Evolutionary conservation across 1,140 invertebrate genomes (phyloP), one percentile per base, ranked within the genome.

Genomic region (Euura lappo): DNA sequence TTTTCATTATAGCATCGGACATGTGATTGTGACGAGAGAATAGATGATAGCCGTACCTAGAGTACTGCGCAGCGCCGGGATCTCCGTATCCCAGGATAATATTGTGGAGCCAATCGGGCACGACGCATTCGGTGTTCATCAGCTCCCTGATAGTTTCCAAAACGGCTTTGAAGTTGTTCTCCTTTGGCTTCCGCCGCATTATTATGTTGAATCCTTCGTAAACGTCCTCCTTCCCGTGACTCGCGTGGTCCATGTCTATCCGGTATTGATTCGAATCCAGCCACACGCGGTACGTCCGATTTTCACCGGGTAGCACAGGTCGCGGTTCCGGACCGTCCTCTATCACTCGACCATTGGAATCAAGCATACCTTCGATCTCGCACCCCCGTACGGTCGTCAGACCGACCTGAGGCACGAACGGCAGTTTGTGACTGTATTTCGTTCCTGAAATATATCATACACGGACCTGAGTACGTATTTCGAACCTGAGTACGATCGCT

Each of bases 101-200:
- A 85, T 99, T 97, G 82, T 99, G 96, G 4, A 99, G 88, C 99
- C 99, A 99, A 79, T 99, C 95, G 0, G 99, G 99, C 1, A 99
- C 98, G 13, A 99, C 98, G 87, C 97, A 99, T 83, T 99, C 95
- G 0, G 98, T 99, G 83, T 99, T 99, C 97, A 99, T 99, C 68
- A 99, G 90, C 86, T 99, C 97, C 4, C 98, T 89, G 76, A 99
- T 99, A 0, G 99, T 99, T 87, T 99, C 97, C 74, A 99, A 85
- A 6, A 99, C 99, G 1, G 98, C 98, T 88, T 99, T 97, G 84
- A 99, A 99, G 87, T 99, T 99, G 84, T 99, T 99, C 85, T 99
- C 97, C 85, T 99, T 99, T 0, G 99, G 98, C 87, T 99, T 99
- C 44, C 99, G 90, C 68, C 99, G 90, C 91, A 99, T 96, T 68